These are phyloP conservation scores for Mythimna albipuncta DNA, from an alignment of 2,888 invertebrate species.

Conservation along the genomic window DNA sequence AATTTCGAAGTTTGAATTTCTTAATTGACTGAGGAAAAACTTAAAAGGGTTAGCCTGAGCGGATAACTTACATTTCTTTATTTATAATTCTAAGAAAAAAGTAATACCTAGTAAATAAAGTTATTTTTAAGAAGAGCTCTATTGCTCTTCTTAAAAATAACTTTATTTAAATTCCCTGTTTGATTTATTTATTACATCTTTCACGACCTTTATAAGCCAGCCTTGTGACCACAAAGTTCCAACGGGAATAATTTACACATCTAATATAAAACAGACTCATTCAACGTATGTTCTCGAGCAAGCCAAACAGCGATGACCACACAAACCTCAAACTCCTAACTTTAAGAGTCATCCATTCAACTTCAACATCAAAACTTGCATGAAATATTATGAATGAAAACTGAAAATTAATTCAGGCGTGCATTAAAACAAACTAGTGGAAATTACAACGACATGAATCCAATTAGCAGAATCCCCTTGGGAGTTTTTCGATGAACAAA, in stretches of 20 bases:
- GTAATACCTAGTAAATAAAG: background rate
- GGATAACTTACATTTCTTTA: background rate
- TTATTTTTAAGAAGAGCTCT: too few species aligned
- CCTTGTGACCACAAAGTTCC: conserved; percentile 22
- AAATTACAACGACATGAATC: conserved; percentile 58
- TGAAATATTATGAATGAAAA: conserved; percentile 46
- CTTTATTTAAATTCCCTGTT: background rate
- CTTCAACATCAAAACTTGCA: conserved; percentile 36
- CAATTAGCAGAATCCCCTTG: conserved; percentile 59
- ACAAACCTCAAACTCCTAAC: conserved; percentile 47
- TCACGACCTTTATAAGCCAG: conserved; percentile 6
- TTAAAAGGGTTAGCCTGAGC: background rate
- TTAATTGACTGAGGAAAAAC: background rate
- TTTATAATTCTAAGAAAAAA: background rate
- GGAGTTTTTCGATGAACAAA: conserved; percentile 44
- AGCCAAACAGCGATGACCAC: conserved; percentile 39
- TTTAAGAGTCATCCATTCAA: conserved; percentile 39
- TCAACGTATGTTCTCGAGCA: conserved; percentile 33
- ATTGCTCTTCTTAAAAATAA: background rate
- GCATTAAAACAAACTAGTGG: conserved; percentile 53
- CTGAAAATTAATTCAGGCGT: conserved; percentile 54
- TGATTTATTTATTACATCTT: background rate
- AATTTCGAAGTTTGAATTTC: background rate
- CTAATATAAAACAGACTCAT: conserved; percentile 18
- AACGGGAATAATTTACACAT: conserved; percentile 42